Conservation (phyloP, 1,140 invertebrate genomes). For the Cyclargus thomasi region DNA sequence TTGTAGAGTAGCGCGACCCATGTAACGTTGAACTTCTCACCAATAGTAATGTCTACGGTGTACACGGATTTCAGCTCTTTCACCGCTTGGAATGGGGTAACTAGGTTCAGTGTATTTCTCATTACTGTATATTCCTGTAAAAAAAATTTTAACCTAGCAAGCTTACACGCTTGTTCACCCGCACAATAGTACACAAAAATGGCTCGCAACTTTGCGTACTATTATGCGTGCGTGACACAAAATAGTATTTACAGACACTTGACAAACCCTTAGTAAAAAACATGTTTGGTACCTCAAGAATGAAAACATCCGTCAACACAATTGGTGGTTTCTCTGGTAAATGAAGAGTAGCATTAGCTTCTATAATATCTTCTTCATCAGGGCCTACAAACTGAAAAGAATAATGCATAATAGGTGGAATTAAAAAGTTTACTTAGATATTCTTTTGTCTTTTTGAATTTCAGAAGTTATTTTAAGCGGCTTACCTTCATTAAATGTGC, state of each 20-base stretch:
- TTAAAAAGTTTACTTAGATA: too few species aligned
- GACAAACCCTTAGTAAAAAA: background rate
- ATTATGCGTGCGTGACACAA: too few species aligned
- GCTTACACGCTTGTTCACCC: too few species aligned
- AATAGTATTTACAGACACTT: too few species aligned
- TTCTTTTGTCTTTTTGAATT: background rate
- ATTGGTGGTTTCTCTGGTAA: conserved; percentile 58
- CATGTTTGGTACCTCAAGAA: conserved; percentile 54
- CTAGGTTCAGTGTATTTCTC: conserved; percentile 79
- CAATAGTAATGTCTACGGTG: conserved; percentile 76
- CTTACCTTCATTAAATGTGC: conserved; percentile 65
- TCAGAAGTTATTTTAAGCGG: background rate
- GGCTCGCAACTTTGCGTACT: too few species aligned
- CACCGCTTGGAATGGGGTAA: conserved; percentile 77
- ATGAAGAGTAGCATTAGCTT: conserved; percentile 59
- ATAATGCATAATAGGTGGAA: background rate
- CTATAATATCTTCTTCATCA: conserved; percentile 62
- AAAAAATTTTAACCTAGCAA: background rate
- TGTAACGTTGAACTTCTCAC: conserved; percentile 76
- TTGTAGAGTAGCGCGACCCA: conserved; percentile 74
- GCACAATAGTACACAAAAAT: too few species aligned
- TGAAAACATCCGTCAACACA: conserved; percentile 60
- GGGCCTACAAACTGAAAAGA: conserved; percentile 55
- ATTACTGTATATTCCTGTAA: conserved; percentile 78
- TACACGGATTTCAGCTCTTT: conserved; percentile 78